These are phyloP conservation scores for Nomada flava DNA, from an alignment of 2,888 invertebrate species.

Conservation along the genomic window DNA sequence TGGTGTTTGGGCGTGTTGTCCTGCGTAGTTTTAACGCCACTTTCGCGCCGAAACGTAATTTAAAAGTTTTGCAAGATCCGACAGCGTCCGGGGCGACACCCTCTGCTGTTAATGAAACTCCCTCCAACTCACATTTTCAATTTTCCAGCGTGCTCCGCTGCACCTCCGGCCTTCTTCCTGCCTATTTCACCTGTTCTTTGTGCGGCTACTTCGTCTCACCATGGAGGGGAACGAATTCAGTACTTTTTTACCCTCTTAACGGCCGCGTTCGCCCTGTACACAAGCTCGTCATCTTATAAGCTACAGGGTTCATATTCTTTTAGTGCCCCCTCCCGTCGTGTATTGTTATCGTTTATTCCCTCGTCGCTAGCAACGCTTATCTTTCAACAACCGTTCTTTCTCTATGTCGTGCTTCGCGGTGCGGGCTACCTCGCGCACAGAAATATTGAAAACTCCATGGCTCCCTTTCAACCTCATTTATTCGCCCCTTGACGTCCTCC, in stretches of 20 bases:
- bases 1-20: conserved; percentile 30
- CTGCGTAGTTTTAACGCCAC: conserved; percentile 69
- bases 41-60: conserved; percentile 81
- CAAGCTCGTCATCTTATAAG: conserved; percentile 52
- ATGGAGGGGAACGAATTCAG: neutral
- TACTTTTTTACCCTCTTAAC: conserved; percentile 56
- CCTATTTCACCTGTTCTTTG: conserved; percentile 23
- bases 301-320: conserved; percentile 60
- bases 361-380: conserved; percentile 38
- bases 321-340: conserved; percentile 48
- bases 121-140: conserved; percentile 79
- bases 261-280: conserved; percentile 42
- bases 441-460: conserved; percentile 38
- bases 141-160: conserved; percentile 72
- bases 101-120: conserved; percentile 81
- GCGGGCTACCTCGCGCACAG: neutral
- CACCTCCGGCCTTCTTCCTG: conserved; percentile 20
- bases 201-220: conserved; percentile 14
- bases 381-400: conserved; percentile 10
- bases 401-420: neutral
- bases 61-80: conserved; percentile 80
- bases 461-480: conserved; percentile 26
- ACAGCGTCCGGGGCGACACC: conserved; percentile 68
- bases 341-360: conserved; percentile 50
- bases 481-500: neutral